Evolutionary conservation across 2,888 invertebrate species (phyloP), one percentile per base, ranked within the genome.

Genomic region (Hofmannophila pseudospretella): DNA sequence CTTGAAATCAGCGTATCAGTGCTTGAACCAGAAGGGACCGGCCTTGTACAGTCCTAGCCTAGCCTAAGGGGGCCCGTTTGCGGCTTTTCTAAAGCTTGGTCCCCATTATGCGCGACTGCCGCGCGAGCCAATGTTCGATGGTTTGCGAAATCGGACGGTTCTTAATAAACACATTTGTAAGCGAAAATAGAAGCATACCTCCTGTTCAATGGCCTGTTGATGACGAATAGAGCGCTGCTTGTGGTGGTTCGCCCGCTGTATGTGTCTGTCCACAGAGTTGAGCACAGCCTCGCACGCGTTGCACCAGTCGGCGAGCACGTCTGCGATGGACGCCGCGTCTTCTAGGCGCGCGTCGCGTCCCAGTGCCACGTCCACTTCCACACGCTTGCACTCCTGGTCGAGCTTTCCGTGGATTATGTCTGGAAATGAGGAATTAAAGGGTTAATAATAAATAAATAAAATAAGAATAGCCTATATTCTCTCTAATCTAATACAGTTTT

Each of bases 331-430:
- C 7, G 92, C 89, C 0, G 97, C 91, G 64, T 97, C 96, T 34
- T 93, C 94, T 0, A 93, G 90, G 22, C 94, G 90, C 19, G 98
- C 97, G 64, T 99, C 98, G 10, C 98, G 89, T 0, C 98, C 98
- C 22, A 98, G 90, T 0, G 98, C 96, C 56, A 95, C 97, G 70
- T 98, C 98, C 0, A 98, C 93, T 79, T 98, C 98, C 23, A 98
- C 88, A 47, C 94, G 93, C 52, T 95, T 94, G 73, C 97, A 96
- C 65, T 96, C 96, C 72, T 98, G 98, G 76, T 98, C 98, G 48
- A 99, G 82, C 80, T 98, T 98, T 1, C 98, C 98, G 52, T 96
- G 96, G 54, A 98, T 96, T 50, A 98, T 96, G 70, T 96, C 96
- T 92, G 77, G 0, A 86, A 57, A 4, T 16, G n/a, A n/a, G n/a